Evolutionary conservation across 2,888 invertebrate species (phyloP).

Genomic region (Trichogramma dendrolimi): DNA sequence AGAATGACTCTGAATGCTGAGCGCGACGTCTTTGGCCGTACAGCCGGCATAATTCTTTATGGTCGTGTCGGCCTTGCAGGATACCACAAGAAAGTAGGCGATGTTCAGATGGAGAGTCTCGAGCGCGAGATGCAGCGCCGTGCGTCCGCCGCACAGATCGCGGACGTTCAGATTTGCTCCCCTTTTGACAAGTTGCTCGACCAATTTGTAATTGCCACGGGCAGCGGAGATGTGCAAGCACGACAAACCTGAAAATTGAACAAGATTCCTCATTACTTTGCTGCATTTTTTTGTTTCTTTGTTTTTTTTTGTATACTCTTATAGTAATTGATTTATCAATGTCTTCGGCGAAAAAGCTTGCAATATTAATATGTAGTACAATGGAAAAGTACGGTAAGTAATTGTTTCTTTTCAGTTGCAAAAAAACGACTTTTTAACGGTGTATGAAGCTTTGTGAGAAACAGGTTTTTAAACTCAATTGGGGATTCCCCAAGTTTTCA

Average conservation of each 20-base stretch:
- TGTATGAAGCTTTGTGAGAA: too few relatives aligned
- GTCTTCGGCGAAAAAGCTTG: too few relatives aligned
- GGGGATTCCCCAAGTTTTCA: too few relatives aligned
- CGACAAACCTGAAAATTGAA: slow-evolving; percentile 66
- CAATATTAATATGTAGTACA: too few relatives aligned
- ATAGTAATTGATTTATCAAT: too few relatives aligned
- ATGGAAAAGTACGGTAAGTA: too few relatives aligned
- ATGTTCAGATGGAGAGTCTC: slow-evolving; percentile 63
- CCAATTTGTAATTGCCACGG: slow-evolving; percentile 67
- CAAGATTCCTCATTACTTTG: not conserved
- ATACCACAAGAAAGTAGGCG: slow-evolving; percentile 62
- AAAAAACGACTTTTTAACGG: too few relatives aligned
- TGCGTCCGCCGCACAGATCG: slow-evolving; percentile 74
- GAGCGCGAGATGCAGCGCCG: slow-evolving; percentile 75
- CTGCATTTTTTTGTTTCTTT: too few relatives aligned
- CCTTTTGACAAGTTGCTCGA: slow-evolving; percentile 68
- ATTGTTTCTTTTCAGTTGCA: too few relatives aligned
- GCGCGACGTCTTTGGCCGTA: slow-evolving; percentile 67
- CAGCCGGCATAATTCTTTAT: slow-evolving; percentile 59
- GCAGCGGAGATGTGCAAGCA: slow-evolving; percentile 81
- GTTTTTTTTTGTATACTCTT: too few relatives aligned
- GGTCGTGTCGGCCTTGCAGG: slow-evolving; percentile 59
- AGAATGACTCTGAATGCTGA: slow-evolving; percentile 16
- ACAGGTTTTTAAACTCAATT: too few relatives aligned
- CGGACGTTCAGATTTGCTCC: slow-evolving; percentile 81